These are phyloP conservation scores for Cantharis lateralis DNA, from an alignment of 2,888 invertebrate species.

Conservation along the genomic window DNA sequence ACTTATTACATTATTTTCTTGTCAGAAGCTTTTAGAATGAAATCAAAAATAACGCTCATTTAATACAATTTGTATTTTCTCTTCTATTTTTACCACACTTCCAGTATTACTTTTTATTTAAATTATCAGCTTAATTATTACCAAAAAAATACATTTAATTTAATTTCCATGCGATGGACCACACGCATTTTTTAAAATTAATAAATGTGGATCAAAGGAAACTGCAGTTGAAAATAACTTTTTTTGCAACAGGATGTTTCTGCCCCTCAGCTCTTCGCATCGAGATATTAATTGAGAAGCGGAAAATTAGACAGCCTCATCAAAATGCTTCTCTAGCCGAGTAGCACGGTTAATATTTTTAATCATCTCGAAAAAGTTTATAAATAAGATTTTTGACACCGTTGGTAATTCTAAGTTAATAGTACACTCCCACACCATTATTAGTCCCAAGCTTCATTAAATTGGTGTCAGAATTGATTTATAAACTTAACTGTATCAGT, in stretches of 20 bases:
- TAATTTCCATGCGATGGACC: background rate
- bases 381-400: constrained; percentile 3
- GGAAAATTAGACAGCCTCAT: constrained; percentile 3
- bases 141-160: background rate
- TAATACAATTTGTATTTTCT: background rate
- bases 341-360: constrained; percentile 1
- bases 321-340: background rate
- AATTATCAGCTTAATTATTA: background rate
- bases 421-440: background rate
- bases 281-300: constrained; percentile 4
- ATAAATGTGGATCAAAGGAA: background rate
- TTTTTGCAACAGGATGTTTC: background rate
- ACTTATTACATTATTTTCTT: background rate
- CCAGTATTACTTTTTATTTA: background rate
- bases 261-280: background rate
- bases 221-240: background rate
- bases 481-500: background rate
- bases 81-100: background rate
- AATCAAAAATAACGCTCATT: background rate
- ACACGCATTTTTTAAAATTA: background rate
- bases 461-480: background rate
- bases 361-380: background rate
- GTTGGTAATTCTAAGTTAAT: constrained; percentile 1
- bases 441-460: background rate
- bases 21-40: background rate